A percentile compares a stretch with the other conserved stretches of the same genome.
phyloP scores from a whole-genome alignment of 2,797 vertebrate genomes.

The Lycodopsis pacificus region DNA sequence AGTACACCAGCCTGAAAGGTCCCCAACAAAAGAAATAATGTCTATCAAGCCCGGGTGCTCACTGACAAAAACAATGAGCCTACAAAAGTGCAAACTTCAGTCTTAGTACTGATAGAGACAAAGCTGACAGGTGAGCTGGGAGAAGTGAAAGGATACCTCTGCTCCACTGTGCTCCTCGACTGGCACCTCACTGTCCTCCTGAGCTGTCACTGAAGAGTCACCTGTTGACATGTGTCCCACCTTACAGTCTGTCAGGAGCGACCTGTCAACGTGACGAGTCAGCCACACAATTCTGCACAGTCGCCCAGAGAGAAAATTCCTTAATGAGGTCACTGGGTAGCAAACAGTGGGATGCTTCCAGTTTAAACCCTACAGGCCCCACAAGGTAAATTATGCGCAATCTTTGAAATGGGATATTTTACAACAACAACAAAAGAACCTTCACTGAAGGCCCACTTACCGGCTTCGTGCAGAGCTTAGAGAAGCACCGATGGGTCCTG shows the following conservation, averaged over 20 bases:
- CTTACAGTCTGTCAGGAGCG: slow-evolving; percentile 22
- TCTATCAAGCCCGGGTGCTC: neutral
- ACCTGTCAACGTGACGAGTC: slow-evolving; percentile 34
- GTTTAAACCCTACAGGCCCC: neutral
- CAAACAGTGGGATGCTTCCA: neutral
- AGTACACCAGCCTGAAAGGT: neutral
- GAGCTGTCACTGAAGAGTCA: slow-evolving; percentile 42
- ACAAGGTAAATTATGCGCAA: neutral
- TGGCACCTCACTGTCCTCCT: slow-evolving; percentile 45
- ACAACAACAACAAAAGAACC: neutral
- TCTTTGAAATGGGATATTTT: neutral
- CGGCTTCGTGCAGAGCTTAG: neutral
- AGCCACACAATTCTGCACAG: slow-evolving; percentile 1
- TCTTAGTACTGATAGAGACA: slow-evolving; percentile 21
- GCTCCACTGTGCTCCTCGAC: slow-evolving; percentile 29
- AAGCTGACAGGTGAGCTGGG: slow-evolving; percentile 50
- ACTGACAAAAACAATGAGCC: slow-evolving; percentile 15
- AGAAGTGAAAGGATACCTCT: slow-evolving; percentile 47
- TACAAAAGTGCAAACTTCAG: slow-evolving; percentile 21
- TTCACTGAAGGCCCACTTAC: neutral
- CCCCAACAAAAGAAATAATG: neutral
- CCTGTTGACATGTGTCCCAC: slow-evolving; percentile 43
- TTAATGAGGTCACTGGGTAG: neutral
- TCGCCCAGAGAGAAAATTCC: neutral
- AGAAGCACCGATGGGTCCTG: neutral